phyloP scores from a whole-genome alignment of 2,113 vertebrate species.

The Arothron firmamentum region DNA sequence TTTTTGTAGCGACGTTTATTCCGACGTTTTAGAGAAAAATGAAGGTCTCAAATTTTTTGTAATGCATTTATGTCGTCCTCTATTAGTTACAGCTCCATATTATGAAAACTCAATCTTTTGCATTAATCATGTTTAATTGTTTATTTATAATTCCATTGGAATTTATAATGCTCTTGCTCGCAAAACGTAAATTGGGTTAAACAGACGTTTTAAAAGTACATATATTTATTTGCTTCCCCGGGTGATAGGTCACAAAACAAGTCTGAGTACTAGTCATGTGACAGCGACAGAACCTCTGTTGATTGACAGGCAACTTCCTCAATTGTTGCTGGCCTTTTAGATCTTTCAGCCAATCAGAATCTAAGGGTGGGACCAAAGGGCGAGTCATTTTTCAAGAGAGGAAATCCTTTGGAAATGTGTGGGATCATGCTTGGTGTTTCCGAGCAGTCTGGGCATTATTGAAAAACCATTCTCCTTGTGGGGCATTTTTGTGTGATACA shows the following conservation, averaged over 20 bases:
- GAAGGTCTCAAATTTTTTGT: slow-evolving; percentile 1
- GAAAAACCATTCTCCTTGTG: slow-evolving; percentile 14
- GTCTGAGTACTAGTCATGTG: slow-evolving; percentile 81
- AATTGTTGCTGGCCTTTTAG: slow-evolving; percentile 30
- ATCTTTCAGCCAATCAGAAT: slow-evolving; percentile 50
- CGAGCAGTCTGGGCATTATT: slow-evolving; percentile 36
- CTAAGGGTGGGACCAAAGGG: slow-evolving; percentile 28
- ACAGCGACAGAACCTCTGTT: slow-evolving; percentile 62
- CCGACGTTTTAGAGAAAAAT: not conserved
- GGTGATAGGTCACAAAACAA: slow-evolving; percentile 69
- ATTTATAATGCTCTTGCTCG: too few species aligned
- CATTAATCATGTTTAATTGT: too few species aligned
- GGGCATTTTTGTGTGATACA: not conserved
- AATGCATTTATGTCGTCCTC: slow-evolving; percentile 18
- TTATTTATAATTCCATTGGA: too few species aligned
- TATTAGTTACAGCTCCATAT: slow-evolving; percentile 5
- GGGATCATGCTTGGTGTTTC: slow-evolving; percentile 51
- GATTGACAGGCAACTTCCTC: slow-evolving; percentile 44
- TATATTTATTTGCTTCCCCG: slow-evolving; percentile 4
- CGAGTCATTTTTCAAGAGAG: slow-evolving; percentile 56
- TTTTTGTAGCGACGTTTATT: not conserved
- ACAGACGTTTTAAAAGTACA: not conserved
- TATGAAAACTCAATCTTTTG: too few species aligned
- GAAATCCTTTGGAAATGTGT: slow-evolving; percentile 75
- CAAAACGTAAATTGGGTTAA: not conserved